Evolutionary conservation across 2,888 invertebrate genomes (phyloP), one percentile per base, ranked within the genome.

Genomic region (Nemoura dubitans): DNA sequence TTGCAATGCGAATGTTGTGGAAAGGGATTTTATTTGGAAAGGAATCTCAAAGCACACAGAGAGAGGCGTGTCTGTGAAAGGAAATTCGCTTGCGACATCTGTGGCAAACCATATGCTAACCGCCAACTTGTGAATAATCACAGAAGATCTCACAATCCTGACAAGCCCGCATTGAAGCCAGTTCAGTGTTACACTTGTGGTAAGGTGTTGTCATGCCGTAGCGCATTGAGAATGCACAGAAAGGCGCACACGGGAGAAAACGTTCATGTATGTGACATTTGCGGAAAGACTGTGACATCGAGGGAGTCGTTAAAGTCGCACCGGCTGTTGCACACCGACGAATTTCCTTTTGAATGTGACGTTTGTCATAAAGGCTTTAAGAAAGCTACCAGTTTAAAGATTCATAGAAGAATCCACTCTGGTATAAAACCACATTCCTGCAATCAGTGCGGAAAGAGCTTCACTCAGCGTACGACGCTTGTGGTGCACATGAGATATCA

Each of bases 261-360:
- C 28, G 43, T 76, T 27, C 82, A 86, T 28, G 88, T 91, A 30
- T 86, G 86, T 81, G 80, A 81, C 16, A 29, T 81, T 21, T 86
- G 86, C 82, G 86, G 81, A 80, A 88, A 88, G 83, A 87, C 86
- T n/a, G 87, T 88, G 43, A 88, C 85, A 26, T 87, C 86, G 7
- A 87, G 77, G n/a, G 87, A 91, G 36, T 93, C 92, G n/a, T 88
- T 92, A 6, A 92, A 91, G 89, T 92, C 89, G 0, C 93, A 93
- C 88, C 89, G 91, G 87, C 91, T 91, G 86, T 91, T 92, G 6
- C 93, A 93, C 89, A 90, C 91, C 0, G 92, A 92, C 0, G 90
- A 91, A 85, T 92, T 90, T 89, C 90, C 91, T 86, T 91, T 91
- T 28, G 89, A 90, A 0, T 92, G 92, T 88, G 90, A 91, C 36